A percentile compares a stretch with the other conserved stretches of the same genome.
Conservation (phyloP, 2,797 vertebrate genomes). For the Eulemur coronatus region DNA sequence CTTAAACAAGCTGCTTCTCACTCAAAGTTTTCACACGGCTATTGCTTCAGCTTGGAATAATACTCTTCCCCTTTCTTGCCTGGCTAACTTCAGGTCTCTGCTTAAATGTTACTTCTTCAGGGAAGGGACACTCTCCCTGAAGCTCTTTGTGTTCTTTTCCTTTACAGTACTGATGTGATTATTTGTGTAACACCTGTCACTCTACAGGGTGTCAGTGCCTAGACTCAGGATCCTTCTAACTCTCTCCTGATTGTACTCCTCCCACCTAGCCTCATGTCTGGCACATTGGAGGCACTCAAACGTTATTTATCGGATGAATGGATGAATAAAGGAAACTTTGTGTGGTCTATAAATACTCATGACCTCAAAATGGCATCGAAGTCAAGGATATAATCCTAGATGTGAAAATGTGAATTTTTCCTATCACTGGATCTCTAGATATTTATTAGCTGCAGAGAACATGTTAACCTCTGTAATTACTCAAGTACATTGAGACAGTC, state of each 20-base stretch:
- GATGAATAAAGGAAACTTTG: background rate
- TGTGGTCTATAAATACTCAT: background rate
- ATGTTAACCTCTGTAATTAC: background rate
- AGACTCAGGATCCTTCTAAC: background rate
- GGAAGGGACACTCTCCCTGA: background rate
- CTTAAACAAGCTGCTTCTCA: background rate
- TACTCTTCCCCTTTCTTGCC: background rate
- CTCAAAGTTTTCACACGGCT: background rate
- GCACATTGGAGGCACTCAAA: background rate
- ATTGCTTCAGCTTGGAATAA: background rate
- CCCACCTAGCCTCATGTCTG: background rate
- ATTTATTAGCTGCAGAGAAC: background rate
- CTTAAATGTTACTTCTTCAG: background rate
- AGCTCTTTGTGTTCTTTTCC: background rate
- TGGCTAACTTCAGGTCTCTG: background rate
- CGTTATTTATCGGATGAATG: background rate
- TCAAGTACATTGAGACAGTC: background rate
- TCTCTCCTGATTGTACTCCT: background rate
- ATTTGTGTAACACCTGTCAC: background rate
- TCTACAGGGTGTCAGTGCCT: background rate
- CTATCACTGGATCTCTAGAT: background rate
- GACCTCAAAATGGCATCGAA: background rate
- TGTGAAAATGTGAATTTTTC: background rate
- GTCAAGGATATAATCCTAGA: background rate
- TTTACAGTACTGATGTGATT: background rate